A percentile compares a stretch with the other conserved stretches of the same genome.
These are phyloP conservation scores for Scaptomyza polygonia DNA, from an alignment of 2,888 invertebrate genomes.

Conservation along the genomic window DNA sequence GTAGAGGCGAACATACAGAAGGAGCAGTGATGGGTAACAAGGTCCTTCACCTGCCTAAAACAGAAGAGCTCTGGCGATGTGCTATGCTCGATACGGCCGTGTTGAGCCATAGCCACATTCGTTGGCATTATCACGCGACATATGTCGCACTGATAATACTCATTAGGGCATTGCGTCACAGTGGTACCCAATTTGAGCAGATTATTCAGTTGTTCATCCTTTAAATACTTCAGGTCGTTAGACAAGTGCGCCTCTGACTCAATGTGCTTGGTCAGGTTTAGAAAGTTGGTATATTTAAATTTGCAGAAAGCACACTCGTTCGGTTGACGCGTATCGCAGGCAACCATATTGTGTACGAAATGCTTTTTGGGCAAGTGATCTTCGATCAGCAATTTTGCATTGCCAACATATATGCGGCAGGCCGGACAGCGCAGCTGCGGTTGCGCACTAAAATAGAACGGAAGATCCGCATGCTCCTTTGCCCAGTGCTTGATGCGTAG, in stretches of 20 bases:
- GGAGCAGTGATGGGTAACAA: conserved; percentile 85
- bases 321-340: conserved; percentile 62
- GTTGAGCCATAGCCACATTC: conserved; percentile 64
- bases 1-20: conserved; percentile 83
- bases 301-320: conserved; percentile 73
- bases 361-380: conserved; percentile 59
- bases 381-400: conserved; percentile 55
- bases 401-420: conserved; percentile 64
- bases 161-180: not conserved
- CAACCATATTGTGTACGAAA: conserved; percentile 81
- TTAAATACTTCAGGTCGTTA: conserved; percentile 72
- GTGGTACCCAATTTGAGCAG: conserved; percentile 52
- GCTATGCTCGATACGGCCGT: conserved; percentile 58
- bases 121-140: conserved; percentile 76
- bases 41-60: conserved; percentile 68
- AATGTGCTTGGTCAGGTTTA: conserved; percentile 60
- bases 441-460: conserved; percentile 76
- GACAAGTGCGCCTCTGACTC: conserved; percentile 55
- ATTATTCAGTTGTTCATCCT: conserved; percentile 41
- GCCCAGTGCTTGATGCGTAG: conserved; percentile 70
- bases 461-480: conserved; percentile 49
- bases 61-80: conserved; percentile 55
- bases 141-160: conserved; percentile 74
- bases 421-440: conserved; percentile 69
- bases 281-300: conserved; percentile 37